Conservation (phyloP, 2,888 invertebrate species). For the Anticlea derivata region DNA sequence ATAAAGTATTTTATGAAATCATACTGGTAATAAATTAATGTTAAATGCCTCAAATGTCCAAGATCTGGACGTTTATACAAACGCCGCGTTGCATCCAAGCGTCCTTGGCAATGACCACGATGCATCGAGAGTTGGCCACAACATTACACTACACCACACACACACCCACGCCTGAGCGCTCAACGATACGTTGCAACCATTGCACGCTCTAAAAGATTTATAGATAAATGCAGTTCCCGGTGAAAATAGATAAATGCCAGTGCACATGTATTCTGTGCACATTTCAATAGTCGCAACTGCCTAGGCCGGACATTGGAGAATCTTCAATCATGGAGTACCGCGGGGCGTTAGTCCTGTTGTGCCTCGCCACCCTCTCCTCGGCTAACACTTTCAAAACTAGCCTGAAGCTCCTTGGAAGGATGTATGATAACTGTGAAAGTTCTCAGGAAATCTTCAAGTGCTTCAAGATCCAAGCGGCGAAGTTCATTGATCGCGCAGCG, state of each 20-base stretch:
- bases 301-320: constrained; percentile 67
- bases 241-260: constrained; percentile 83
- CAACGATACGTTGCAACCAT: constrained; percentile 80
- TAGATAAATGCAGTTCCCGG: constrained; percentile 84
- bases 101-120: constrained; percentile 65
- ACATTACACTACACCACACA: constrained; percentile 32
- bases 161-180: constrained; percentile 76
- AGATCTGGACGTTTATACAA: constrained; percentile 32
- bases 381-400: constrained; percentile 73
- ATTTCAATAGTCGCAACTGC: constrained; percentile 78
- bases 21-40: too few species aligned
- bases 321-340: constrained; percentile 66
- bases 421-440: constrained; percentile 85
- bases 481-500: constrained; percentile 86
- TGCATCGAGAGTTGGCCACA: constrained; percentile 30
- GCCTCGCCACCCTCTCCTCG: constrained; percentile 63
- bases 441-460: constrained; percentile 87
- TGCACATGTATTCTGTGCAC: constrained; percentile 77
- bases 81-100: constrained; percentile 35
- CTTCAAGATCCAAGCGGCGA: constrained; percentile 87
- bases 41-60: neutral
- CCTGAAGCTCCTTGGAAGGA: constrained; percentile 77
- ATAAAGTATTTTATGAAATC: too few species aligned
- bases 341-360: constrained; percentile 66
- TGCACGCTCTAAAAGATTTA: constrained; percentile 85